A percentile compares a stretch with the other conserved stretches of the same genome.
Conservation (phyloP, 2,888 invertebrate genomes). For the Syrista parreyssii region DNA sequence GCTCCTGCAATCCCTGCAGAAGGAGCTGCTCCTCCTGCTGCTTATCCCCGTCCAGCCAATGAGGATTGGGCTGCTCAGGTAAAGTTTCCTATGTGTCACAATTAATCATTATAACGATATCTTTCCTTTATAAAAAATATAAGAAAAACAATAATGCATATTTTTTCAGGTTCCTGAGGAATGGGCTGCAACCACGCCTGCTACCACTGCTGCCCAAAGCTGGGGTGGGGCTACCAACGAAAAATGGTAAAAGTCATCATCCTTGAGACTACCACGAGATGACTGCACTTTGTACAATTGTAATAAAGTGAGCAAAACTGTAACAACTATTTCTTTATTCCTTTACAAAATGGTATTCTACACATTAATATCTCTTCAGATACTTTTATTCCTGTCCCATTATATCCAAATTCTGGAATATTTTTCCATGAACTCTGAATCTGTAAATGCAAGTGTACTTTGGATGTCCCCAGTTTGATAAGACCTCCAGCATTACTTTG, state of each 20-base stretch:
- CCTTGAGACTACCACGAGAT: slow-evolving; percentile 27
- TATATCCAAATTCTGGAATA: slow-evolving; percentile 8
- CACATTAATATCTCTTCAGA: not conserved
- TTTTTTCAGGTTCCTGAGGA: slow-evolving; percentile 69
- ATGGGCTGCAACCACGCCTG: slow-evolving; percentile 66
- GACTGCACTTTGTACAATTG: slow-evolving; percentile 42
- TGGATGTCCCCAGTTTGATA: slow-evolving; percentile 53
- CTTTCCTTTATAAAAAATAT: not conserved
- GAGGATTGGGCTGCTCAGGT: slow-evolving; percentile 66
- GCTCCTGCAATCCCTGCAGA: slow-evolving; percentile 48
- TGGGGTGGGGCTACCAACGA: slow-evolving; percentile 74
- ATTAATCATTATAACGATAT: slow-evolving; percentile 1
- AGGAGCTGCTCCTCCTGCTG: slow-evolving; percentile 57
- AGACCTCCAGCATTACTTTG: slow-evolving; percentile 44
- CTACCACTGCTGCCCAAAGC: slow-evolving; percentile 63
- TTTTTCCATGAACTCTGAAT: slow-evolving; percentile 52
- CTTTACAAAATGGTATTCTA: not conserved
- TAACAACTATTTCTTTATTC: not conserved
- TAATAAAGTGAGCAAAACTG: slow-evolving; percentile 40
- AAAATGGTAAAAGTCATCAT: slow-evolving; percentile 51
- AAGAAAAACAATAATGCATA: not conserved
- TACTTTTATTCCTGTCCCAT: not conserved
- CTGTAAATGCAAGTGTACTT: slow-evolving; percentile 54
- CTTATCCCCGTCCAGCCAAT: slow-evolving; percentile 42
- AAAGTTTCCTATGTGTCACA: slow-evolving; percentile 9